Evolutionary conservation across 2,888 invertebrate species (phyloP).

Genomic region (Prosapia bicincta): DNA sequence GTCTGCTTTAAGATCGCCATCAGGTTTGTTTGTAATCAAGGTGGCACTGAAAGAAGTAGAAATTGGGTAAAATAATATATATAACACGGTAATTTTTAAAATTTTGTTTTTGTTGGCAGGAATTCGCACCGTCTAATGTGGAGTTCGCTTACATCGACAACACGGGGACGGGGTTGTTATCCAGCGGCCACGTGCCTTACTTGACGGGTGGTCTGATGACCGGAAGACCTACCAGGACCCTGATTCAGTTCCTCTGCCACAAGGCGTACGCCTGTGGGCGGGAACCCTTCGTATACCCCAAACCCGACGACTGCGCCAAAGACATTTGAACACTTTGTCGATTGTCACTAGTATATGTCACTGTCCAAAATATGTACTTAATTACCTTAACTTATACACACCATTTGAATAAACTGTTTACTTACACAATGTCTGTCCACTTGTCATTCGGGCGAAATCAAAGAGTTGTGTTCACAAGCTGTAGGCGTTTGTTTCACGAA

Average conservation of each 20-base stretch:
- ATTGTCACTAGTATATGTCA: neutral
- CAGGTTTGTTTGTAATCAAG: no score
- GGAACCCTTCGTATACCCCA: neutral
- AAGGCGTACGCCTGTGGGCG: constrained; percentile 3
- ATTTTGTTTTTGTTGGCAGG: neutral
- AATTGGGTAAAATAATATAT: no score
- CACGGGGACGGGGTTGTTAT: constrained; percentile 6
- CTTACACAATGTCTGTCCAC: no score
- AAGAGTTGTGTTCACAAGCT: no score
- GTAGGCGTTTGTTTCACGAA: no score
- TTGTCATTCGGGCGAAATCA: no score
- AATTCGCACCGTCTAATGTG: neutral
- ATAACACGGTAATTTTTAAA: no score
- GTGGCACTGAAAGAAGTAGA: no score
- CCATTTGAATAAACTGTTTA: no score
- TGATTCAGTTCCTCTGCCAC: constrained; percentile 15
- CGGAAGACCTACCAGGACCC: constrained; percentile 6
- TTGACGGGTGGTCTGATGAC: constrained; percentile 5
- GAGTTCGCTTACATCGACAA: constrained; percentile 17
- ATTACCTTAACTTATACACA: neutral
- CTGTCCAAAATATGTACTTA: neutral
- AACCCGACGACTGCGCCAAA: neutral
- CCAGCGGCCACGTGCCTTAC: constrained; percentile 13
- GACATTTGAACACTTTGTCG: neutral
- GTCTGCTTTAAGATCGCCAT: no score